Percentiles rank a stretch among this genome's conserved stretches.
Evolutionary conservation across 2,113 vertebrate species (phyloP).

Genomic region (Brienomyrus longianalis): DNA sequence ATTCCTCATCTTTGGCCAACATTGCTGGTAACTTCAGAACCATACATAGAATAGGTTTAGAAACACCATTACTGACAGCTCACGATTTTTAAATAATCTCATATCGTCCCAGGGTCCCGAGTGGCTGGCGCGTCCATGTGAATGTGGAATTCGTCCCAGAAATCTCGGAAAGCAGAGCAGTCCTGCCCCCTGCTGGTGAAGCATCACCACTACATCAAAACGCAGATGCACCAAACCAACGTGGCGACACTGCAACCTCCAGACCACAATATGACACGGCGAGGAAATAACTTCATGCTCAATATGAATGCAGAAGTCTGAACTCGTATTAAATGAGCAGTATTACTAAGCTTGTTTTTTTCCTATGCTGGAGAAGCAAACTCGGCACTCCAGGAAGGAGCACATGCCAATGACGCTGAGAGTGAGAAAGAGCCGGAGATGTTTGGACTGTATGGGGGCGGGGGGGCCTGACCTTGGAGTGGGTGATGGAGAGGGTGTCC

Average conservation of each 20-base stretch:
- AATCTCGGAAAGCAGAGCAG: constrained; percentile 37
- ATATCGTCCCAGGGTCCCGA: too few relatives aligned
- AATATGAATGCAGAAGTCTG: constrained; percentile 59
- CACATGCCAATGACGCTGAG: background rate
- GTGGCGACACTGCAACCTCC: constrained; percentile 38
- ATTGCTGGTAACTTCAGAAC: background rate
- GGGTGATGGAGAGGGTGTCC: constrained; percentile 94
- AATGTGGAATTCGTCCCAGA: background rate
- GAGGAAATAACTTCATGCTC: constrained; percentile 56
- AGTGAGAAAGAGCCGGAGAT: background rate
- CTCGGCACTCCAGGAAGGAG: background rate
- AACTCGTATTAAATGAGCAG: constrained; percentile 48
- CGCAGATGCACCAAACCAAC: constrained; percentile 12
- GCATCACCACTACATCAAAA: constrained; percentile 33
- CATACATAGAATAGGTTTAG: background rate
- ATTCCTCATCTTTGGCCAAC: background rate
- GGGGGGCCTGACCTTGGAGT: constrained; percentile 81
- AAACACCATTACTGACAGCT: background rate
- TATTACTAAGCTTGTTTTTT: constrained; percentile 54
- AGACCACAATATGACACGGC: constrained; percentile 59
- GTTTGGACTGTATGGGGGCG: background rate
- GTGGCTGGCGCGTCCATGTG: background rate
- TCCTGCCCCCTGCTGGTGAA: constrained; percentile 60
- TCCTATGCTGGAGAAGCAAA: background rate
- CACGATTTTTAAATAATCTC: background rate